Evolutionary conservation across 2,113 vertebrate species (phyloP).

Genomic region (Podarcis raffonei): DNA sequence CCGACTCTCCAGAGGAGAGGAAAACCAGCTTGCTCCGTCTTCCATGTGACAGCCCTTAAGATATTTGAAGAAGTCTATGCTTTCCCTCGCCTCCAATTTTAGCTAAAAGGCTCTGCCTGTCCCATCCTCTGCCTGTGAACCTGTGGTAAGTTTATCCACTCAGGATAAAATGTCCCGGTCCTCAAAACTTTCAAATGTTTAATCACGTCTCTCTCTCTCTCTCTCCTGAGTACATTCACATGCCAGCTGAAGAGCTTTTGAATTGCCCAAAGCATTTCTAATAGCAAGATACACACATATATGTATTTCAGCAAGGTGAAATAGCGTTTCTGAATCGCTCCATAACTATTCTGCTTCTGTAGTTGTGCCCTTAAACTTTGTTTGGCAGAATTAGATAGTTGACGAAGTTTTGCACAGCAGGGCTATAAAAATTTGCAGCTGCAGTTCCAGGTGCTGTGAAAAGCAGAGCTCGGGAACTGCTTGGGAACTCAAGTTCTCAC

Average conservation of each 20-base stretch:
- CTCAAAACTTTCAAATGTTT: background rate
- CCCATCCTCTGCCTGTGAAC: background rate
- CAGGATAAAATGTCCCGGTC: background rate
- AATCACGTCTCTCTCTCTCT: background rate
- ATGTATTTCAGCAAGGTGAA: background rate
- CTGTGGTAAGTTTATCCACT: background rate
- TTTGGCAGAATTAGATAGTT: background rate
- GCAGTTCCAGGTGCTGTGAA: background rate
- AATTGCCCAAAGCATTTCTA: background rate
- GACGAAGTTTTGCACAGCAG: background rate
- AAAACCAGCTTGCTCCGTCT: background rate
- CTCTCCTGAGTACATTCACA: background rate
- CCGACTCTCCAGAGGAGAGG: too few species aligned
- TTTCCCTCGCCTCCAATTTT: background rate
- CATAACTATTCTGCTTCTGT: background rate
- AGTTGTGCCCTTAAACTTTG: background rate
- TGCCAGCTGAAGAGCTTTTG: background rate
- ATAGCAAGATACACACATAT: too few species aligned
- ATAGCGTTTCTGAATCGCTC: background rate
- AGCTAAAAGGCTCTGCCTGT: background rate
- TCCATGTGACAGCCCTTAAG: too few species aligned
- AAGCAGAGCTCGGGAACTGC: background rate
- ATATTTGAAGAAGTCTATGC: background rate
- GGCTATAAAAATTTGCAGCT: background rate
- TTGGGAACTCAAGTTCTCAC: too few species aligned